Percentiles rank a stretch among this genome's conserved stretches.
Conservation (phyloP, 2,888 invertebrate genomes). For the Philereme vetulata region DNA sequence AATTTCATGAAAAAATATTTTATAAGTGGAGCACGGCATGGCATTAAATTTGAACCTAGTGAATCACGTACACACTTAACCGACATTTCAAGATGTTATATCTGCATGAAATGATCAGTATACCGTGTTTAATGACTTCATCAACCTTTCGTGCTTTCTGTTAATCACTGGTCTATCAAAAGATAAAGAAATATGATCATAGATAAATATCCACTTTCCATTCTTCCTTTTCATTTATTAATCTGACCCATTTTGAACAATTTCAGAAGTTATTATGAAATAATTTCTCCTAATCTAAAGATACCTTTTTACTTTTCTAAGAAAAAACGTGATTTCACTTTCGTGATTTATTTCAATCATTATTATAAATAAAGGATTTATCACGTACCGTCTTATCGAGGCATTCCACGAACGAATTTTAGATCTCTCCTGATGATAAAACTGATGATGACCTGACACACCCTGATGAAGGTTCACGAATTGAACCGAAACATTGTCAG, state of each 20-base stretch:
- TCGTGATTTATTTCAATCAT: too few species aligned
- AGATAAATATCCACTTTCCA: slow-evolving; percentile 20
- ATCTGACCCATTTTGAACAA: slow-evolving; percentile 8
- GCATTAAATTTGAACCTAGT: slow-evolving; percentile 20
- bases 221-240: slow-evolving; percentile 20
- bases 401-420: too few species aligned
- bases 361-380: too few species aligned
- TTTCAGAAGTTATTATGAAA: neutral
- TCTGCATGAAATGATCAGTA: slow-evolving; percentile 24
- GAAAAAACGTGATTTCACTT: too few species aligned
- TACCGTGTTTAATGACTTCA: slow-evolving; percentile 39
- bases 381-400: too few species aligned
- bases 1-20: too few species aligned
- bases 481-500: too few species aligned
- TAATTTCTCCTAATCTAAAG: neutral
- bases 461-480: too few species aligned
- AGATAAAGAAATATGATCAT: slow-evolving; percentile 20
- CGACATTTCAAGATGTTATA: slow-evolving; percentile 22
- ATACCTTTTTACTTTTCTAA: too few species aligned
- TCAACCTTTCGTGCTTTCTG: slow-evolving; percentile 32
- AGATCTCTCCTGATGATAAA: too few species aligned
- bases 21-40: slow-evolving; percentile 7
- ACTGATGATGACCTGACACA: too few species aligned
- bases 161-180: slow-evolving; percentile 43
- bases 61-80: slow-evolving; percentile 28